phyloP scores from a whole-genome alignment of 2,888 invertebrate genomes.

The Andrena chrysosceles region DNA sequence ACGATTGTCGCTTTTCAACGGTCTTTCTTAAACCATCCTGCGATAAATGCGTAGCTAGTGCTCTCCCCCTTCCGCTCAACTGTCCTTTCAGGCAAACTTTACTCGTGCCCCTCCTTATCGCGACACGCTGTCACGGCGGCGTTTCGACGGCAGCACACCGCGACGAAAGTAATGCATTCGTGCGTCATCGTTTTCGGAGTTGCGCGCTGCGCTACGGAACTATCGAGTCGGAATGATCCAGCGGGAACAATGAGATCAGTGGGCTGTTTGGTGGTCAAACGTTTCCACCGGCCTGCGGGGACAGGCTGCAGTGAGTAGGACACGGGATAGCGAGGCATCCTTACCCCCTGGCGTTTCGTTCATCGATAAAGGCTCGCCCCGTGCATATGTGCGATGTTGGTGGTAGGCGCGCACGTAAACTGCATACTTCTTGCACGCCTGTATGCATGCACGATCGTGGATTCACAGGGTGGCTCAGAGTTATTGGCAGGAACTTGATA shows the following conservation, averaged over 20 bases:
- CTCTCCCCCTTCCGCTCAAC: no score
- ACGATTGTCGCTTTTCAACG: no score
- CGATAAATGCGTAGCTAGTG: not conserved
- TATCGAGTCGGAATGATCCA: slow-evolving; percentile 23
- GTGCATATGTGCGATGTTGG: slow-evolving; percentile 2
- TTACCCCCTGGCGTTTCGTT: slow-evolving; percentile 11
- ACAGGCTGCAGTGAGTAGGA: not conserved
- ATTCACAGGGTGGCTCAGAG: slow-evolving; percentile 22
- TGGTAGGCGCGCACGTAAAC: not conserved
- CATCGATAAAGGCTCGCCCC: slow-evolving; percentile 33
- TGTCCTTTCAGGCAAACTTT: no score
- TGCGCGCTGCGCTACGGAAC: slow-evolving; percentile 40
- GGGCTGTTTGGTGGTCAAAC: slow-evolving; percentile 3
- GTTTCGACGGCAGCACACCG: slow-evolving; percentile 19
- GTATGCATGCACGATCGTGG: slow-evolving; percentile 26
- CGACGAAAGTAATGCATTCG: slow-evolving; percentile 45
- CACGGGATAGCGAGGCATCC: slow-evolving; percentile 1
- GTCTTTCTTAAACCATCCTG: not conserved
- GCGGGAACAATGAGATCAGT: slow-evolving; percentile 8
- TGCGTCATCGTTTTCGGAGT: slow-evolving; percentile 59
- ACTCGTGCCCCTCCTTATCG: slow-evolving; percentile 14
- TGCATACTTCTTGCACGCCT: not conserved
- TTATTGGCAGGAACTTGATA: slow-evolving; percentile 1
- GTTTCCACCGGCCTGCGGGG: not conserved
- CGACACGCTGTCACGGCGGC: slow-evolving; percentile 7